Conservation (phyloP, 2,113 vertebrate species). For the Gymnorhina tibicen region DNA sequence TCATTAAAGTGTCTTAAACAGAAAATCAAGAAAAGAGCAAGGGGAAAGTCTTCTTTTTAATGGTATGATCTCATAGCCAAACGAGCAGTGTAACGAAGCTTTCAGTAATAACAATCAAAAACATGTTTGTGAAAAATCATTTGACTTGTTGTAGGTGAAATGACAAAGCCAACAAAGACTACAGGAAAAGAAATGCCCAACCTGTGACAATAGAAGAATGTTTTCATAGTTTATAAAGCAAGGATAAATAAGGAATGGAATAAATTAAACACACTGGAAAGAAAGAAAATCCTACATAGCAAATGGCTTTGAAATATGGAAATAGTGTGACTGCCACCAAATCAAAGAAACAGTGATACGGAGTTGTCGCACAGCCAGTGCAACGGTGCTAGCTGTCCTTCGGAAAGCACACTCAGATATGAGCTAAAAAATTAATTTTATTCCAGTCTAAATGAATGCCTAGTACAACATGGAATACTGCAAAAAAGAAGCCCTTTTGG, state of each 20-base stretch:
- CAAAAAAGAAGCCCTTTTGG: background rate
- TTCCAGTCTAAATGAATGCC: background rate
- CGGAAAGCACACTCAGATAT: background rate
- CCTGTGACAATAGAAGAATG: background rate
- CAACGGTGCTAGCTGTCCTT: background rate
- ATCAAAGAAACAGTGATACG: background rate
- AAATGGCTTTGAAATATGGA: background rate
- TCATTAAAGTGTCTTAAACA: background rate
- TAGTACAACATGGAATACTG: background rate
- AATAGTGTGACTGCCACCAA: background rate
- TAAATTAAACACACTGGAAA: background rate
- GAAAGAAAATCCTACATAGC: background rate
- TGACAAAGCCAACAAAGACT: background rate
- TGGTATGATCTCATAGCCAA: background rate
- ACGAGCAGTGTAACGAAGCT: background rate
- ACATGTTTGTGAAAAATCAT: background rate
- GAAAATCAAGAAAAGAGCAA: background rate
- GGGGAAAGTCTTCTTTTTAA: background rate
- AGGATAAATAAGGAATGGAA: background rate
- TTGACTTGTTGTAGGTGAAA: background rate
- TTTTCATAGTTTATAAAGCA: background rate
- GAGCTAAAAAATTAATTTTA: background rate
- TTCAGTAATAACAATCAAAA: background rate
- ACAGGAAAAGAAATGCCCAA: background rate
- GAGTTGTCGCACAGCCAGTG: background rate